These are phyloP conservation scores for Macrophya alboannulata DNA, from an alignment of 2,888 invertebrate genomes.

Conservation along the genomic window DNA sequence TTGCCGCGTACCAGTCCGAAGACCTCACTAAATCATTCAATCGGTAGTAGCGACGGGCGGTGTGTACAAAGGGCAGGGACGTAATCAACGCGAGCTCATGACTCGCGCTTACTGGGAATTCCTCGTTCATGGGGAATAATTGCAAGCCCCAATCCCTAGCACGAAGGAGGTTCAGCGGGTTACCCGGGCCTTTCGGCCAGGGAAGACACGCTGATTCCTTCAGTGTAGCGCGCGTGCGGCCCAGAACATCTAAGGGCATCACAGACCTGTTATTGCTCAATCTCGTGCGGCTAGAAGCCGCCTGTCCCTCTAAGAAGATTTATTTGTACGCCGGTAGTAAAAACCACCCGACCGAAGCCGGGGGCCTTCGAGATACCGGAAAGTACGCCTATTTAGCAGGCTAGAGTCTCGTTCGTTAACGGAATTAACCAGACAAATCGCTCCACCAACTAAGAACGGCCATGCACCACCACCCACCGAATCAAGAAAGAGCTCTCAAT, in stretches of 20 bases:
- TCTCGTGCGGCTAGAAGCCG: conserved; percentile 83
- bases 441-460: conserved; percentile 88
- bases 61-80: conserved; percentile 88
- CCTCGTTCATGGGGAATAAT: conserved; percentile 84
- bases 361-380: conserved; percentile 70
- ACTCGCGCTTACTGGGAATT: conserved; percentile 84
- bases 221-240: conserved; percentile 86
- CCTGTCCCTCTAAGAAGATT: conserved; percentile 85
- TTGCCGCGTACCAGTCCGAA: conserved; percentile 81
- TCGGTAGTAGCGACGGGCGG: conserved; percentile 88
- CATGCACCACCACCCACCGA: conserved; percentile 87
- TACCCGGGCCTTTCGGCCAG: conserved; percentile 84
- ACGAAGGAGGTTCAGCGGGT: conserved; percentile 87
- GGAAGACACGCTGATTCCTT: conserved; percentile 83
- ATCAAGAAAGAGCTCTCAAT: conserved; percentile 88
- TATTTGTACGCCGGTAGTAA: conserved; percentile 70
- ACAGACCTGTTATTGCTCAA: conserved; percentile 86
- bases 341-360: conserved; percentile 56
- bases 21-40: conserved; percentile 86
- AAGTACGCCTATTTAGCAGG: conserved; percentile 82
- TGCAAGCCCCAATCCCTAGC: conserved; percentile 86
- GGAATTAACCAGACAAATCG: conserved; percentile 89
- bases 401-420: conserved; percentile 88
- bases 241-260: conserved; percentile 86
- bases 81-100: conserved; percentile 73